Evolutionary conservation across 2,888 invertebrate genomes (phyloP).

Genomic region (Penaeus monodon): DNA sequence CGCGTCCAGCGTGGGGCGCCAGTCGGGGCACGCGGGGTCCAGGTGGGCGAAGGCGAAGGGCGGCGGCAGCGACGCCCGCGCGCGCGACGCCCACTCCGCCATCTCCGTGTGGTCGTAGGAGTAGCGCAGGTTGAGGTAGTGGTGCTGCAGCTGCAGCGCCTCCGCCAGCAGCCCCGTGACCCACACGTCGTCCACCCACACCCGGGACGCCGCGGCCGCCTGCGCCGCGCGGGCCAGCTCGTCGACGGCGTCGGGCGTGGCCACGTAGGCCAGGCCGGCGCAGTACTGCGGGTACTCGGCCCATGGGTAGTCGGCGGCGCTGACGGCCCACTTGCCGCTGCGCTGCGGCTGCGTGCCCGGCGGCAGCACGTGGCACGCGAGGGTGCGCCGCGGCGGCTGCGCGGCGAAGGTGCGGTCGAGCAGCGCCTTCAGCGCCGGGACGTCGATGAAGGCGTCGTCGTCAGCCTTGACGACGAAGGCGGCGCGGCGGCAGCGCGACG

Average conservation of each 20-base stretch:
- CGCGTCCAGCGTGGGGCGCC: conserved; percentile 32
- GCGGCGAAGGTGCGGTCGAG: conserved; percentile 49
- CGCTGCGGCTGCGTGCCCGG: conserved; percentile 66
- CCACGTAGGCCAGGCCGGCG: conserved; percentile 68
- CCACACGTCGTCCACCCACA: conserved; percentile 74
- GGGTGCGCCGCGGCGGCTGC: conserved; percentile 33
- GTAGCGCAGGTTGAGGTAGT: conserved; percentile 62
- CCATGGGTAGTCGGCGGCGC: conserved; percentile 67
- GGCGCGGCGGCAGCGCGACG: conserved; percentile 64
- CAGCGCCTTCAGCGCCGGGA: conserved; percentile 40
- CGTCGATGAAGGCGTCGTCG: conserved; percentile 67
- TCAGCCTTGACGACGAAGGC: conserved; percentile 66
- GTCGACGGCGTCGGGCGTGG: conserved; percentile 66
- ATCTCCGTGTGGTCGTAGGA: conserved; percentile 58
- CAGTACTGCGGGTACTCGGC: conserved; percentile 68
- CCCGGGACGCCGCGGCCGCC: conserved; percentile 69
- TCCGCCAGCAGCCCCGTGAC: conserved; percentile 70
- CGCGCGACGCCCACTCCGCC: conserved; percentile 35
- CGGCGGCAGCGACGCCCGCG: conserved; percentile 13
- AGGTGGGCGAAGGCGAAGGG: conserved; percentile 61
- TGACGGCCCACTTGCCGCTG: conserved; percentile 67
- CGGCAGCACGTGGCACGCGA: conserved; percentile 63
- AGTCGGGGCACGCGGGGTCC: conserved; percentile 49
- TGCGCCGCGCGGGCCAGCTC: conserved; percentile 68
- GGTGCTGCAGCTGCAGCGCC: conserved; percentile 42